Conservation (phyloP, 2,888 invertebrate species). For the Pristionchus maxplancki region DNA sequence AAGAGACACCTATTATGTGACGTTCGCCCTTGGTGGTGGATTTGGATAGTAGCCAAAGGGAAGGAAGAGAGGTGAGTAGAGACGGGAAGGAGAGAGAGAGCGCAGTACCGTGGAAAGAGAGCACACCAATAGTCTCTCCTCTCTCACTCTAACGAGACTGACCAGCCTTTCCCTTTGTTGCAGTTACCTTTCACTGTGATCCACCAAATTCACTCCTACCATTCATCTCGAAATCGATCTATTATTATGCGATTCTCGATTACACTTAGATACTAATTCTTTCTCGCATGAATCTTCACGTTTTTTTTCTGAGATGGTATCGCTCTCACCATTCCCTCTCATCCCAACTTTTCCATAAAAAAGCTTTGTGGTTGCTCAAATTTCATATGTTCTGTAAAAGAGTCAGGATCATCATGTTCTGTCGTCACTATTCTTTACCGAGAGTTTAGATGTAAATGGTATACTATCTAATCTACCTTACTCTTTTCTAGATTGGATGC, state of each 20-base stretch:
- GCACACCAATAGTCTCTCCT: slow-evolving; percentile 14
- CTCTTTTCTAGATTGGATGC: slow-evolving; percentile 32
- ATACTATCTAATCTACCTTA: not conserved
- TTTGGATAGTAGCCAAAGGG: slow-evolving; percentile 48
- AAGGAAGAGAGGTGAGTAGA: not conserved
- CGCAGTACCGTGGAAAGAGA: slow-evolving; percentile 34
- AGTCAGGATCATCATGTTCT: too few species aligned
- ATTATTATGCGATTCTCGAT: not conserved
- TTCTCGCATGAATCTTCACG: not conserved
- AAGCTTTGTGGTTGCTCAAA: not conserved
- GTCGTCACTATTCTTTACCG: not conserved
- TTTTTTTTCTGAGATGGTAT: not conserved
- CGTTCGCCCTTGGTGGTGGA: slow-evolving; percentile 52
- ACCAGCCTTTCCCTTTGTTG: slow-evolving; percentile 48
- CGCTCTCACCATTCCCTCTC: not conserved
- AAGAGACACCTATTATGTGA: slow-evolving; percentile 48
- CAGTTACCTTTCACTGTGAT: slow-evolving; percentile 47
- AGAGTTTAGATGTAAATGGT: not conserved
- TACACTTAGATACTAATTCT: not conserved
- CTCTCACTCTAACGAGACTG: slow-evolving; percentile 46
- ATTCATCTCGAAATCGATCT: slow-evolving; percentile 10
- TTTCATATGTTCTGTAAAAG: not conserved
- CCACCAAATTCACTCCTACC: slow-evolving; percentile 15
- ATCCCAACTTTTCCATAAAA: not conserved
- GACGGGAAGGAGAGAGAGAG: slow-evolving; percentile 25